These are phyloP conservation scores for Zosterops japonicus DNA, from an alignment of 2,113 vertebrate species.

Conservation along the genomic window DNA sequence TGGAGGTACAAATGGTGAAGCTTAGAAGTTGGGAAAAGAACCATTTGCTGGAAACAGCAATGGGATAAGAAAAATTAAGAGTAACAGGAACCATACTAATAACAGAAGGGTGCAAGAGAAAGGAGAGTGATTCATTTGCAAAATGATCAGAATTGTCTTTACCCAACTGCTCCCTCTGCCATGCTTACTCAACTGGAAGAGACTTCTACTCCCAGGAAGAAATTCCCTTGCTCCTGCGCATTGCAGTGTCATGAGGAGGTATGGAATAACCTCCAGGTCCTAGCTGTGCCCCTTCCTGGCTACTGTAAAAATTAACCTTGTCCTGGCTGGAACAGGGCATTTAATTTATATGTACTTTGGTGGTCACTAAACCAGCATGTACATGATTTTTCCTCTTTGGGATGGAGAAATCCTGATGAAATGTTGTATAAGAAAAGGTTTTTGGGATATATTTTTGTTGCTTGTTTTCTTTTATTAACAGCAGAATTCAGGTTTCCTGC, in stretches of 20 bases:
- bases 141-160: background rate
- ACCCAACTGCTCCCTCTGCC: background rate
- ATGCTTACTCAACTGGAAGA: background rate
- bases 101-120: background rate
- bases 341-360: background rate
- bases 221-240: background rate
- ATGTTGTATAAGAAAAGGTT: background rate
- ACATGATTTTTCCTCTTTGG: background rate
- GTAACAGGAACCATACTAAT: background rate
- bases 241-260: background rate
- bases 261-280: background rate
- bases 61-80: background rate
- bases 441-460: accelerated
- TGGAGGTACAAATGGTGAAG: background rate
- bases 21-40: background rate
- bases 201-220: background rate
- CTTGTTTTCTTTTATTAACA: accelerated
- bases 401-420: background rate
- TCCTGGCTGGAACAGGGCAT: background rate
- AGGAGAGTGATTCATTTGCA: accelerated
- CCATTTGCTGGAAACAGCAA: background rate
- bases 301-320: background rate
- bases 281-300: background rate
- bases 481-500: background rate
- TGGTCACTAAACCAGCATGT: background rate